A percentile compares a stretch with the other conserved stretches of the same genome.
These are phyloP conservation scores for Noctua janthina DNA, from an alignment of 2,888 invertebrate species.

Conservation along the genomic window DNA sequence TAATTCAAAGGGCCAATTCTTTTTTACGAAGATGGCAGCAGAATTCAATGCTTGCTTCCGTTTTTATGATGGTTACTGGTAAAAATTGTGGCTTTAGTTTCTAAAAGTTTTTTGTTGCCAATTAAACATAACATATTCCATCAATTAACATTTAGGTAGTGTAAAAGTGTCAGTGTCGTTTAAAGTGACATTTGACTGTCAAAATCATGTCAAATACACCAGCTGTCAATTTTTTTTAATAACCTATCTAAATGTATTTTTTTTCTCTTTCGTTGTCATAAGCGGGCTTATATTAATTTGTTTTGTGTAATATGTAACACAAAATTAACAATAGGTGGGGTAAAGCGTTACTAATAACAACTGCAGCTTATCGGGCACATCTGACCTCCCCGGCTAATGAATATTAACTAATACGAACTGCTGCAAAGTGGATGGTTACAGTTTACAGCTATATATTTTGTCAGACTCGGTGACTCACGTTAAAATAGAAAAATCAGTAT, in stretches of 20 bases:
- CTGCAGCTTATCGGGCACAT: constrained; percentile 80
- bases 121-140: constrained; percentile 49
- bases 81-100: background rate
- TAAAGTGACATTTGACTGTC: constrained; percentile 25
- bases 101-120: constrained; percentile 20
- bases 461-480: constrained; percentile 81
- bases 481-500: constrained; percentile 50
- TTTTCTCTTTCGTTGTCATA: background rate
- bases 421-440: constrained; percentile 72
- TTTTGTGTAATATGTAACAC: constrained; percentile 49
- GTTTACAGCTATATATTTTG: constrained; percentile 76
- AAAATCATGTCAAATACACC: constrained; percentile 42
- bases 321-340: constrained; percentile 58
- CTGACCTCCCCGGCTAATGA: constrained; percentile 86
- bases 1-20: constrained; percentile 55
- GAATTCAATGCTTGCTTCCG: constrained; percentile 24
- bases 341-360: constrained; percentile 64
- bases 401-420: constrained; percentile 88
- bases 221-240: constrained; percentile 1
- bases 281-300: constrained; percentile 32
- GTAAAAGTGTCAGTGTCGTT: constrained; percentile 15
- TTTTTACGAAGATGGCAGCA: constrained; percentile 25
- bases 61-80: constrained; percentile 13
- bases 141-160: constrained; percentile 37
- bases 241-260: background rate